Percentiles rank a stretch among this genome's conserved stretches.
phyloP scores from a whole-genome alignment of 2,113 vertebrate species.

The Trematomus loennbergii region DNA sequence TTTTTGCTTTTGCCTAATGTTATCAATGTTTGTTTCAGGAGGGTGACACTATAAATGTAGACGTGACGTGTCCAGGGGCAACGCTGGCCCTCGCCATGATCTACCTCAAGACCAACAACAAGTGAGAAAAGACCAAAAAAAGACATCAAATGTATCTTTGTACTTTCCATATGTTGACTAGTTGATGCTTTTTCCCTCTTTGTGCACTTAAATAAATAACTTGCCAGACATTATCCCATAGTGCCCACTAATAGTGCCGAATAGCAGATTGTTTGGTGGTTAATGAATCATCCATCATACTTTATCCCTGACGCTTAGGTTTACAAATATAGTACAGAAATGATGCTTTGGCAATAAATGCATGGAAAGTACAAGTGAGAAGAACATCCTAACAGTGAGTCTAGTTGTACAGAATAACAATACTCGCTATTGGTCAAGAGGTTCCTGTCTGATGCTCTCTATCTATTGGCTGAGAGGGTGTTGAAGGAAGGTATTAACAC shows the following conservation, averaged over 20 bases:
- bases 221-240: too few species aligned
- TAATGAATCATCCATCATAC: not conserved
- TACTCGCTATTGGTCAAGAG: constrained; percentile 58
- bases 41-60: constrained; percentile 97
- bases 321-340: not conserved
- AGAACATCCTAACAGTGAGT: constrained; percentile 50
- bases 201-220: too few species aligned
- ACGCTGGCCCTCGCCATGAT: constrained; percentile 98
- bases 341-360: too few species aligned
- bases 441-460: constrained; percentile 34
- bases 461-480: constrained; percentile 42
- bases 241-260: too few species aligned
- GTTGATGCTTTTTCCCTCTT: too few species aligned
- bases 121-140: constrained; percentile 71
- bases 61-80: constrained; percentile 96
- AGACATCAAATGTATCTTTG: too few species aligned
- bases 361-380: too few species aligned
- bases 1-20: too few species aligned
- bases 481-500: constrained; percentile 62
- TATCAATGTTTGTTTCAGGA: constrained; percentile 82
- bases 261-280: not conserved
- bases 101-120: constrained; percentile 99
- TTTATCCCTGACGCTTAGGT: not conserved
- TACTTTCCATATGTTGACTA: too few species aligned
- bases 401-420: constrained; percentile 12